These are phyloP conservation scores for Ceratosolen solmsi DNA, from an alignment of 1,140 invertebrate species.

Conservation along the genomic window DNA sequence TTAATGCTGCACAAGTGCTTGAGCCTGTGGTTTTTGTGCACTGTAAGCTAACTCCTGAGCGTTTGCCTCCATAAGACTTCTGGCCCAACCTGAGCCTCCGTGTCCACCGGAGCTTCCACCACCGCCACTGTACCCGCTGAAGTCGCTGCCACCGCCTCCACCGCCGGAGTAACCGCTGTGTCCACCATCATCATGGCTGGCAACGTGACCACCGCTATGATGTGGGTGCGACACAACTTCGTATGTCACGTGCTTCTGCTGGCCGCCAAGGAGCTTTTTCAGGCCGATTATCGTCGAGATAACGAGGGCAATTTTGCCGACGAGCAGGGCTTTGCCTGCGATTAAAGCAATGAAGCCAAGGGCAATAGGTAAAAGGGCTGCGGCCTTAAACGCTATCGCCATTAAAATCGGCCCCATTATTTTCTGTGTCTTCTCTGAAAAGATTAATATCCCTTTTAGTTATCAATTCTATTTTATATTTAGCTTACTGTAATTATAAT, in stretches of 20 bases:
- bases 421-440: constrained; percentile 81
- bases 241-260: constrained; percentile 86
- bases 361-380: constrained; percentile 83
- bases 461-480: too few relatives aligned
- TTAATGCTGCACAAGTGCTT: neutral
- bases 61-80: constrained; percentile 77
- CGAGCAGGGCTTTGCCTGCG: constrained; percentile 86
- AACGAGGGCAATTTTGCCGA: constrained; percentile 88
- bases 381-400: constrained; percentile 83
- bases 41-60: constrained; percentile 83
- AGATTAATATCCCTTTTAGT: neutral
- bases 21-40: constrained; percentile 77
- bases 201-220: constrained; percentile 77
- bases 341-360: constrained; percentile 86
- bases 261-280: constrained; percentile 81
- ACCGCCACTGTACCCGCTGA: constrained; percentile 73
- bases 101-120: constrained; percentile 75
- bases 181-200: constrained; percentile 78
- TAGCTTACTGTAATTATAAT: too few relatives aligned
- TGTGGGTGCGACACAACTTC: constrained; percentile 89
- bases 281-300: constrained; percentile 86
- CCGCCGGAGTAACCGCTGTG: constrained; percentile 74
- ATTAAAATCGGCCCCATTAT: constrained; percentile 84
- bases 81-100: constrained; percentile 78
- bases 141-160: constrained; percentile 75